Conservation (phyloP, 2,888 invertebrate genomes). For the Himalopsyche kuldschensis region DNA sequence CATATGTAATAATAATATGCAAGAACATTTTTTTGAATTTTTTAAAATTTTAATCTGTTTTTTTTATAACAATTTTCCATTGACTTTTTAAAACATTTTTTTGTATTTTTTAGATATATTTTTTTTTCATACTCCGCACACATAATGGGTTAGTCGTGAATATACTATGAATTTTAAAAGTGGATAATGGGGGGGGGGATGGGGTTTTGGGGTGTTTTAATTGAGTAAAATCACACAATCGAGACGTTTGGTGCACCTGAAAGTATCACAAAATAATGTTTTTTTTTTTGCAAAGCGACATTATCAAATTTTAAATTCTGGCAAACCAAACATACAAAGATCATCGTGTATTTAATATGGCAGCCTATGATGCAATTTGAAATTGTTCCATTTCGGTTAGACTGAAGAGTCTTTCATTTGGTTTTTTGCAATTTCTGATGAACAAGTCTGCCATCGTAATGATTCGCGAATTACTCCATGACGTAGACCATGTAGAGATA, state of each 20-base stretch:
- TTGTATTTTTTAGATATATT: not conserved
- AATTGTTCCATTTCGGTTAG: not conserved
- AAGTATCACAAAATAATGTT: not conserved
- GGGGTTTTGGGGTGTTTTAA: constrained; percentile 15
- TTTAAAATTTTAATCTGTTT: constrained; percentile 33
- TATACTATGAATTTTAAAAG: not conserved
- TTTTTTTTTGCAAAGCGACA: not conserved
- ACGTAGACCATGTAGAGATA: constrained; percentile 56
- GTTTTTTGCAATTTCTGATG: not conserved
- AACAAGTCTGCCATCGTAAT: not conserved
- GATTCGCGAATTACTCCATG: constrained; percentile 46
- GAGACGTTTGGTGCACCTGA: not conserved
- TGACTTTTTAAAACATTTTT: constrained; percentile 14
- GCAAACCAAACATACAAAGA: not conserved
- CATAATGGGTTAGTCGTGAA: not conserved
- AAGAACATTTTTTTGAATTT: constrained; percentile 30
- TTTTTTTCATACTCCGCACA: not conserved
- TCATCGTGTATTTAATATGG: not conserved
- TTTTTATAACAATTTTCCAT: constrained; percentile 34
- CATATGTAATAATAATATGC: constrained; percentile 1
- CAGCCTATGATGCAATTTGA: not conserved
- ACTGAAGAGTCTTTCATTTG: not conserved
- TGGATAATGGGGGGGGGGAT: not conserved
- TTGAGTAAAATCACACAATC: constrained; percentile 40
- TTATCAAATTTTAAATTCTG: not conserved